These are phyloP conservation scores for Laterallus jamaicensis DNA, from an alignment of 2,113 vertebrate species.

Conservation along the genomic window DNA sequence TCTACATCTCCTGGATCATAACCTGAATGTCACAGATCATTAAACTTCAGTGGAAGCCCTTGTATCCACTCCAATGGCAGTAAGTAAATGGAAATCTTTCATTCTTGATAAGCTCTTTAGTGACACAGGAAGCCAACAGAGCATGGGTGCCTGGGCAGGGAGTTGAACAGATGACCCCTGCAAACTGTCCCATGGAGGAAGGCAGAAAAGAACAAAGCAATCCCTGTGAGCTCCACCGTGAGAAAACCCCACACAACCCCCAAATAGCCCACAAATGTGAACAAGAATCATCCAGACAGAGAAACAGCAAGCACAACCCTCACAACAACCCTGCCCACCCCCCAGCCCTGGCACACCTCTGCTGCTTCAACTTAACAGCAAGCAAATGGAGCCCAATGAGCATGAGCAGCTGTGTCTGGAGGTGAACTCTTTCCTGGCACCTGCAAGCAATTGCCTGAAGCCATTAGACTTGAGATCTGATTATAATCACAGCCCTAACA, in stretches of 20 bases:
- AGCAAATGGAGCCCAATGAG: accelerated
- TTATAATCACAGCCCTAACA: accelerated
- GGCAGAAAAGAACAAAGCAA: background rate
- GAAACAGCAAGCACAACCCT: too few species aligned
- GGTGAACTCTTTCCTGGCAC: background rate
- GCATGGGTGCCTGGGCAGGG: background rate
- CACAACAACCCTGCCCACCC: background rate
- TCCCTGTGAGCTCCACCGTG: background rate
- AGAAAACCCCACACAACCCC: background rate
- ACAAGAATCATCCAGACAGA: background rate
- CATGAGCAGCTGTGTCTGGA: background rate
- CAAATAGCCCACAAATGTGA: background rate
- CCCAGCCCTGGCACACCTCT: background rate
- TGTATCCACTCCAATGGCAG: background rate
- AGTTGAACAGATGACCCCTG: background rate
- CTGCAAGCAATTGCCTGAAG: background rate
- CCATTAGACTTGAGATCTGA: background rate
- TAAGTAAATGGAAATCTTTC: background rate
- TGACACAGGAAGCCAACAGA: background rate
- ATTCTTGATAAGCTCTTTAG: background rate
- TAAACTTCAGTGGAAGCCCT: background rate
- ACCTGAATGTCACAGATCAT: background rate
- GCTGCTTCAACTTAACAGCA: background rate
- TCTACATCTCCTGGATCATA: background rate
- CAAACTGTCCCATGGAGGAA: background rate